These are phyloP conservation scores for Pseudomyrmex pallidus DNA, from an alignment of 1,140 invertebrate species.

Conservation along the genomic window DNA sequence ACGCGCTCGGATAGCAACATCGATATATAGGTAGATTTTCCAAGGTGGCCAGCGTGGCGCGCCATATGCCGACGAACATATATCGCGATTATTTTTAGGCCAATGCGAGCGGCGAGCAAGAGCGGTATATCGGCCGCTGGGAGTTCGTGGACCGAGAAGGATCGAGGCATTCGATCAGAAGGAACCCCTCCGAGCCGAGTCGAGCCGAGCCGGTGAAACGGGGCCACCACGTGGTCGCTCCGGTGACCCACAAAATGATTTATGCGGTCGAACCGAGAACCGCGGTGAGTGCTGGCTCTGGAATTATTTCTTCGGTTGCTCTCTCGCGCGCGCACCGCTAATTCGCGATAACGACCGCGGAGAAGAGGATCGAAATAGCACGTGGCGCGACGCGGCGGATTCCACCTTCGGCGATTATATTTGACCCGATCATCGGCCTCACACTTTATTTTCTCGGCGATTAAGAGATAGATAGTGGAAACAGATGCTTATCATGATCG, in stretches of 20 bases:
- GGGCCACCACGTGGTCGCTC: slow-evolving; percentile 55
- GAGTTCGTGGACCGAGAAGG: slow-evolving; percentile 52
- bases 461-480: neutral
- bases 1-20: neutral
- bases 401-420: slow-evolving; percentile 1
- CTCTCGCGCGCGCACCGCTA: neutral
- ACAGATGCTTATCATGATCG: neutral
- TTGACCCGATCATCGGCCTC: neutral
- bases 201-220: slow-evolving; percentile 44
- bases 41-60: neutral
- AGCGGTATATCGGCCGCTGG: slow-evolving; percentile 18
- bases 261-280: slow-evolving; percentile 45
- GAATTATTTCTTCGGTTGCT: slow-evolving; percentile 40
- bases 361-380: slow-evolving; percentile 37
- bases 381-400: neutral
- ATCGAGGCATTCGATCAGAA: slow-evolving; percentile 40
- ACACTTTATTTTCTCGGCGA: neutral
- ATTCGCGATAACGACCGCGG: slow-evolving; percentile 42
- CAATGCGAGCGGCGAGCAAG: slow-evolving; percentile 30
- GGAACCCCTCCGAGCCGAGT: slow-evolving; percentile 16
- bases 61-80: neutral
- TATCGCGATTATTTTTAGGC: slow-evolving; percentile 53
- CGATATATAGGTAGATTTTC: neutral
- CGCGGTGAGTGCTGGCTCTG: slow-evolving; percentile 48
- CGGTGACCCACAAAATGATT: slow-evolving; percentile 61